These are phyloP conservation scores for Nixonia krombeini DNA, from an alignment of 1,140 invertebrate species.

Conservation along the genomic window DNA sequence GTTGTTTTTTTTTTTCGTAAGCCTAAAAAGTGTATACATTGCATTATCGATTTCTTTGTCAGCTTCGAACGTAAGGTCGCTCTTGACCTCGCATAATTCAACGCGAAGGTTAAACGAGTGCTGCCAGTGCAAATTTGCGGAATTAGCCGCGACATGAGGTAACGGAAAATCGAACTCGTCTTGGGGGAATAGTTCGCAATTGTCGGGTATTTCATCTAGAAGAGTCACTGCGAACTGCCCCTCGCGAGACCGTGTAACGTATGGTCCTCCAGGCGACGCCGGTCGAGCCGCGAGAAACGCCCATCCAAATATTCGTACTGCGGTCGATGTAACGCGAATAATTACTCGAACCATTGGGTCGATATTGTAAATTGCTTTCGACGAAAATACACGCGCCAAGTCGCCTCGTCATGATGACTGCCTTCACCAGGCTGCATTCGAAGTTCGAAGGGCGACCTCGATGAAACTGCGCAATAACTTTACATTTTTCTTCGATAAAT, in stretches of 20 bases:
- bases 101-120: constrained; percentile 22
- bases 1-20: neutral
- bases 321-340: constrained; percentile 31
- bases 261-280: too few relatives aligned
- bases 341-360: constrained; percentile 12
- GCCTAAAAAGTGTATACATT: neutral
- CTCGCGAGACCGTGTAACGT: too few relatives aligned
- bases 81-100: constrained; percentile 33
- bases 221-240: too few relatives aligned
- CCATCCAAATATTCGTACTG: neutral
- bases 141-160: neutral
- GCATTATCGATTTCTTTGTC: constrained; percentile 22
- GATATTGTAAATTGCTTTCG: constrained; percentile 29
- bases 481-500: too few relatives aligned
- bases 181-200: too few relatives aligned
- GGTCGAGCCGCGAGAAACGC: constrained; percentile 1
- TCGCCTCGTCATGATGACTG: constrained; percentile 11
- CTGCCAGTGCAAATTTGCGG: constrained; percentile 13
- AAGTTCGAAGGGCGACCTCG: constrained; percentile 27
- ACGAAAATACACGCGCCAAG: constrained; percentile 27
- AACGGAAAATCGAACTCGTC: neutral
- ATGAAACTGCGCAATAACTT: neutral
- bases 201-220: too few relatives aligned
- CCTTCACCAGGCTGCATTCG: constrained; percentile 11
- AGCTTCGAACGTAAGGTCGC: constrained; percentile 24